Evolutionary conservation across 2,113 vertebrate species (phyloP), one percentile per base, ranked within the genome.

Genomic region (Catharus fuscescens): DNA sequence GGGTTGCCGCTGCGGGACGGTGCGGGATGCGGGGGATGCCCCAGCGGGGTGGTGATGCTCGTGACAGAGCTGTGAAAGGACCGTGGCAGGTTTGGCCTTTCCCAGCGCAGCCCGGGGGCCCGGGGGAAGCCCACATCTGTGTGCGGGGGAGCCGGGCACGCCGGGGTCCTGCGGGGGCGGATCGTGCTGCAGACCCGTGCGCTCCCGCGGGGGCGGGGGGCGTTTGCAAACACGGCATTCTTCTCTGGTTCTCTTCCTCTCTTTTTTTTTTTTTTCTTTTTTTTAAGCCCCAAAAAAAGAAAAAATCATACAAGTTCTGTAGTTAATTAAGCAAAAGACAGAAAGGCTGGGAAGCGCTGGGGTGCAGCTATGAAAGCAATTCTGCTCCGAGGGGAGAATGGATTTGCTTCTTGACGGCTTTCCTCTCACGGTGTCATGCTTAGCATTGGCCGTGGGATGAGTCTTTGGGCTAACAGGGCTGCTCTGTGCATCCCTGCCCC

Each of bases 121-220:
- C 44, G 28, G 88, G 94, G 94, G 93, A 91, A 76, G 62, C 92
- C 80, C 90, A 90, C 96, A 96, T 96, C 94, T 97, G 96, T 57
- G 85, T 87, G 95, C 40, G 83, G 87, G 86, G 92, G 95, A 93
- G 86, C 53, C 6, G 54, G 50, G 94, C 95, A 96, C 44, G 4
- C 80, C 17, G 52, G 64, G 54, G 57, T 82, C 87, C 90, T 80
- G 94, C 44, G 69, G 85, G 86, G 93, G 92, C 29, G 80, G 70
- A 5, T 6, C 36, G 23, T 2, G 44, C 44, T 45, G 44, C 44
- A 9, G 44, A 18, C 17, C 44, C 44, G 44, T 65, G 89, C 45
- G 88, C 62, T 32, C 59, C 91, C 0, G 60, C 4, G 31, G 90
- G 59, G 92, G 84, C 5, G 32, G 82, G 53, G 31, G 53, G 3